These are phyloP conservation scores for Pseudomyrmex dendroicus DNA, from an alignment of 1,140 invertebrate species.

Conservation along the genomic window DNA sequence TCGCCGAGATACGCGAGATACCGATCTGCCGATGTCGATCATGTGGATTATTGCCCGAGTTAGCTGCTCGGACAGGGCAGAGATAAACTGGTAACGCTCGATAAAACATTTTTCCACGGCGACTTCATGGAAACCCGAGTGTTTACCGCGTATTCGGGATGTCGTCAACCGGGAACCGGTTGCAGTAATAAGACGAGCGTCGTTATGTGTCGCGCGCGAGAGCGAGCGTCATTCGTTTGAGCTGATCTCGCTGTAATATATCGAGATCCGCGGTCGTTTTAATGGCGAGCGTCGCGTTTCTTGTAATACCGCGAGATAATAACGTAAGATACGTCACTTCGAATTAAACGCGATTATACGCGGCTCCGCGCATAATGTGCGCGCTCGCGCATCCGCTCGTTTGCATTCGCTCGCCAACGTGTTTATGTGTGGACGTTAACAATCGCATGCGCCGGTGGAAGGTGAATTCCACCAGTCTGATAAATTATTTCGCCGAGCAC, in stretches of 20 bases:
- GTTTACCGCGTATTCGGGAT: slow-evolving; percentile 19
- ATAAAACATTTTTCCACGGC: slow-evolving; percentile 61
- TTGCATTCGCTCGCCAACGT: not conserved
- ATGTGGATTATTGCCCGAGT: slow-evolving; percentile 42
- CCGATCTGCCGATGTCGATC: slow-evolving; percentile 1
- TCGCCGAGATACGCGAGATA: slow-evolving; percentile 15
- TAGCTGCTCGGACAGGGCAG: not conserved
- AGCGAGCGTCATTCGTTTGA: slow-evolving; percentile 18
- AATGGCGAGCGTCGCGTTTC: slow-evolving; percentile 7
- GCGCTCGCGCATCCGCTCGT: slow-evolving; percentile 10
- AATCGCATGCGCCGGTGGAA: not conserved
- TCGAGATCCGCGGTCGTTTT: slow-evolving; percentile 47
- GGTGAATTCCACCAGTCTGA: not conserved
- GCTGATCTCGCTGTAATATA: slow-evolving; percentile 42
- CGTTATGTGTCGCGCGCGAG: slow-evolving; percentile 13
- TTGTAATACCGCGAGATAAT: slow-evolving; percentile 40
- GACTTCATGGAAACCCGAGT: slow-evolving; percentile 45
- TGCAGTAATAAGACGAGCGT: not conserved
- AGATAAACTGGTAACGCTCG: slow-evolving; percentile 38
- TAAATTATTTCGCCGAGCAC: slow-evolving; percentile 32
- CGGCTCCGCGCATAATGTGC: slow-evolving; percentile 28
- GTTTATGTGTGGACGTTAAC: slow-evolving; percentile 1
- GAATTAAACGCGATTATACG: slow-evolving; percentile 53
- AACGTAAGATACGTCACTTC: slow-evolving; percentile 34
- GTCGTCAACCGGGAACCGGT: slow-evolving; percentile 29